These are phyloP conservation scores for Gobio occitaniae DNA, from an alignment of 2,797 vertebrate genomes.

Conservation along the genomic window DNA sequence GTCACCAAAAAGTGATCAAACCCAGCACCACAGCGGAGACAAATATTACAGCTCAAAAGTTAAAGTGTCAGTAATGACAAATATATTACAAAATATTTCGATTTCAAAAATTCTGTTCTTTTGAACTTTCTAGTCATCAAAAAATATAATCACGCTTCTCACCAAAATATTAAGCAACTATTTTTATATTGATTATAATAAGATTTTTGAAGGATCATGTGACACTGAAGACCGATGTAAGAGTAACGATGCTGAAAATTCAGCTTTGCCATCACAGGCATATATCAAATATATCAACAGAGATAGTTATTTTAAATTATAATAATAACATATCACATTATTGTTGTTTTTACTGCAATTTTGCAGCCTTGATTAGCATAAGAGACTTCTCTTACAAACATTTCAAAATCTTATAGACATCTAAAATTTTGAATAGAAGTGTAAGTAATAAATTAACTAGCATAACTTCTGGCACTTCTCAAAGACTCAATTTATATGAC, in stretches of 20 bases:
- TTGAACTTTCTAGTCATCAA: too few relatives aligned
- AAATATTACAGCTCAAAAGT: not conserved
- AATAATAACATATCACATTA: too few relatives aligned
- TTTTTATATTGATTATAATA: not conserved
- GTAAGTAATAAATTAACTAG: not conserved
- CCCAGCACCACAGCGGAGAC: not conserved
- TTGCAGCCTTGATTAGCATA: too few relatives aligned
- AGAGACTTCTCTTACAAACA: not conserved
- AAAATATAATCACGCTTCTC: not conserved
- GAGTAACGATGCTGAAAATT: too few relatives aligned
- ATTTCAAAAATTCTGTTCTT: not conserved
- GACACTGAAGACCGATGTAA: not conserved
- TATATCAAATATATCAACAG: not conserved
- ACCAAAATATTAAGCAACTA: too few relatives aligned
- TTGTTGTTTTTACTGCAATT: too few relatives aligned
- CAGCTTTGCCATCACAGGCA: not conserved
- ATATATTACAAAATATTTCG: not conserved
- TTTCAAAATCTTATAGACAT: too few relatives aligned
- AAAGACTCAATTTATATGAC: constrained; percentile 2
- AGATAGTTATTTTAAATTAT: too few relatives aligned
- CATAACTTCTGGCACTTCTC: not conserved
- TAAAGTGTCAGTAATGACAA: not conserved
- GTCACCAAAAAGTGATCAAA: not conserved
- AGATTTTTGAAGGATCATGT: not conserved
- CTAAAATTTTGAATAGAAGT: not conserved